Percentiles rank a stretch among this genome's conserved stretches.
phyloP scores from a whole-genome alignment of 2,888 invertebrate species.

The Formica aserva region DNA sequence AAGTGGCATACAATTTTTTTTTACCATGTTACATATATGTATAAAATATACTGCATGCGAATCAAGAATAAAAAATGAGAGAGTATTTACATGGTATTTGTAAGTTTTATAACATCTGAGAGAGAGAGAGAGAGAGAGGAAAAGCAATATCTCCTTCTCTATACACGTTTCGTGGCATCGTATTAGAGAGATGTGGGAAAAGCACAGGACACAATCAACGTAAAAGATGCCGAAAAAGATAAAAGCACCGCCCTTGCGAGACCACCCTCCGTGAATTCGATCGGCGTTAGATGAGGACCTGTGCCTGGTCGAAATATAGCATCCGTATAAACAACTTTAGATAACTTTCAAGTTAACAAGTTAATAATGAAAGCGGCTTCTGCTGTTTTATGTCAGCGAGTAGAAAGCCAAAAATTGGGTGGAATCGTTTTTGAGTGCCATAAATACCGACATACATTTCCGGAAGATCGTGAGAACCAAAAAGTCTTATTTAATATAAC shows the following conservation, averaged over 20 bases:
- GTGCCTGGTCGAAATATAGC: constrained; percentile 53
- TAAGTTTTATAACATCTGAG: neutral
- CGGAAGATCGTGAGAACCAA: constrained; percentile 8
- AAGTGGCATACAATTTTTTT: neutral
- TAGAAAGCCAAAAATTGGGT: constrained; percentile 24
- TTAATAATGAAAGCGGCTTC: constrained; percentile 77
- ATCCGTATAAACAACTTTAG: constrained; percentile 73
- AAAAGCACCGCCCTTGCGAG: constrained; percentile 77
- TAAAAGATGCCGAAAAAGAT: constrained; percentile 74
- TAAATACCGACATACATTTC: constrained; percentile 1
- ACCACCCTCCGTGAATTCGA: constrained; percentile 78
- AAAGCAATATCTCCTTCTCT: neutral
- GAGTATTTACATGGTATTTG: neutral
- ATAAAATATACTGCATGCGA: neutral
- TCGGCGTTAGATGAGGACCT: constrained; percentile 54
- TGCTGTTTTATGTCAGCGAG: constrained; percentile 16
- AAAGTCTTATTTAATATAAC: neutral
- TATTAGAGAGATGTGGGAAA: constrained; percentile 30
- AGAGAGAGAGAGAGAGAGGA: too few relatives aligned
- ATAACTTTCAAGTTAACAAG: constrained; percentile 81
- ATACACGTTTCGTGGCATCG: neutral
- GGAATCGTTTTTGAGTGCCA: constrained; percentile 26
- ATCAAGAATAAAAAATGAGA: neutral
- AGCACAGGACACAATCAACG: constrained; percentile 33
- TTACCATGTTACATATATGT: neutral